Conservation (phyloP, 1,140 invertebrate species). For the Drosophila kikkawai region DNA sequence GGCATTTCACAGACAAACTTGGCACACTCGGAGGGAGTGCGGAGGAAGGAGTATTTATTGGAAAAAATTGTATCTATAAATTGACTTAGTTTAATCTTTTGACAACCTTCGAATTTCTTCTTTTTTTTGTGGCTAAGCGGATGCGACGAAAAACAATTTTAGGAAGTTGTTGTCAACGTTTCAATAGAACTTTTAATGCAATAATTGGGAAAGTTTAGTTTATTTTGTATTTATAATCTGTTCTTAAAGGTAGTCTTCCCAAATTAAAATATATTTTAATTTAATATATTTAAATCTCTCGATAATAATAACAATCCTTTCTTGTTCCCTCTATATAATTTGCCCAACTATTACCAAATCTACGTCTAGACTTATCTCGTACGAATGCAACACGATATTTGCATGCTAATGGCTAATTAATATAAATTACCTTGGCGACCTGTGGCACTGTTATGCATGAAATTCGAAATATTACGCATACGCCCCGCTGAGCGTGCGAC, state of each 20-base stretch:
- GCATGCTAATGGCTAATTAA: constrained; percentile 70
- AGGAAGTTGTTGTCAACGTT: neutral
- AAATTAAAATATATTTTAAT: neutral
- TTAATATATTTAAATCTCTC: neutral
- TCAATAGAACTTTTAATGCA: neutral
- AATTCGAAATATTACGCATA: constrained; percentile 62
- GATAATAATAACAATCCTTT: neutral
- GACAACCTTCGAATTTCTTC: constrained; percentile 6
- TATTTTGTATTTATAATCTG: neutral
- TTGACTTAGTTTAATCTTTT: constrained; percentile 18
- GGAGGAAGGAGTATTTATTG: neutral
- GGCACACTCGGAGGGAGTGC: neutral
- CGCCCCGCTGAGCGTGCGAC: constrained; percentile 23
- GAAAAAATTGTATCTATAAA: constrained; percentile 11
- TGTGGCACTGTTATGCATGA: constrained; percentile 49
- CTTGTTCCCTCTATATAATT: neutral
- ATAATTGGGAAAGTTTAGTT: neutral
- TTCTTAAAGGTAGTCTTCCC: too few species aligned
- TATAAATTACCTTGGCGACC: constrained; percentile 57
- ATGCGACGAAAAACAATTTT: neutral
- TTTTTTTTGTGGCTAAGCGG: neutral
- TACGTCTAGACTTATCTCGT: neutral
- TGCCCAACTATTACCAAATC: too few species aligned
- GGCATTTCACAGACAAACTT: constrained; percentile 16
- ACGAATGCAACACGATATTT: constrained; percentile 43